Evolutionary conservation across 2,888 invertebrate species (phyloP).

Genomic region (Eustalomyia histrio): DNA sequence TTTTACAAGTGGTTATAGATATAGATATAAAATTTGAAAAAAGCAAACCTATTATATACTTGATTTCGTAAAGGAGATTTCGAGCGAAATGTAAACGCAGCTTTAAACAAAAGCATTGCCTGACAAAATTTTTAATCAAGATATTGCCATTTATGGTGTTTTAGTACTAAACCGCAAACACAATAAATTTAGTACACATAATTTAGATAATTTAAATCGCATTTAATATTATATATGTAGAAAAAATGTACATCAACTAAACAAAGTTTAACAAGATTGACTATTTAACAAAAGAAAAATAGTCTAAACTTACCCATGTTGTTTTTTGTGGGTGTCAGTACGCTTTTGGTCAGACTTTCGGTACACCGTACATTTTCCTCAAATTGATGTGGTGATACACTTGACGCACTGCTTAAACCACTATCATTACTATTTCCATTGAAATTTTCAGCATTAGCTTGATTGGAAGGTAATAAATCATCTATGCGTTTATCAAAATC

Average conservation of each 20-base stretch:
- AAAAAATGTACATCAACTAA: neutral
- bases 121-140: no score
- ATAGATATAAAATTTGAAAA: no score
- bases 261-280: neutral
- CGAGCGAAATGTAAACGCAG: no score
- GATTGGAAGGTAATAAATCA: constrained; percentile 67
- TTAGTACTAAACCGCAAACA: constrained; percentile 37
- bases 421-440: constrained; percentile 64
- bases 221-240: neutral
- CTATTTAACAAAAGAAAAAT: neutral
- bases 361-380: constrained; percentile 14
- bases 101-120: no score
- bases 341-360: neutral
- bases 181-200: constrained; percentile 46
- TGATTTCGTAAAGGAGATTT: no score
- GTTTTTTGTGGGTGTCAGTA: constrained; percentile 17
- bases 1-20: no score
- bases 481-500: constrained; percentile 35
- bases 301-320: constrained; percentile 29
- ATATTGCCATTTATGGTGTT: no score
- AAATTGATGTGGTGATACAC: constrained; percentile 46
- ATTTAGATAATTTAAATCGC: constrained; percentile 7
- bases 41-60: no score
- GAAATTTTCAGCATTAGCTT: constrained; percentile 63
- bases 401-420: constrained; percentile 66